Evolutionary conservation across 1,140 invertebrate species (phyloP).

Genomic region (Asobara japonica): DNA sequence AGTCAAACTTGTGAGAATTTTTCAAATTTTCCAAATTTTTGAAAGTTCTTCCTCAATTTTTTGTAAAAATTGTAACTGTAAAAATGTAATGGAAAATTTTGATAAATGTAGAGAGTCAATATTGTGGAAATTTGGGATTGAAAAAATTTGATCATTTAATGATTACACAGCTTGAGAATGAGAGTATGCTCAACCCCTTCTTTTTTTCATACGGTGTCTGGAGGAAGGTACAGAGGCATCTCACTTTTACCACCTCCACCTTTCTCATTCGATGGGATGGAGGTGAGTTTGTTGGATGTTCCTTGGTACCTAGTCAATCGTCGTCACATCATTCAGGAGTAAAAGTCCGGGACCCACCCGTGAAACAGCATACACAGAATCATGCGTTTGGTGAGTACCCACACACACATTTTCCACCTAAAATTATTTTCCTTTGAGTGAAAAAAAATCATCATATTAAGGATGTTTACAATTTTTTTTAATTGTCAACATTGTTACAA

Average conservation of each 20-base stretch:
- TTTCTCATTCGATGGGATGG: not conserved
- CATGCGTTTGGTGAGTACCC: constrained; percentile 58
- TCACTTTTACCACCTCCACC: constrained; percentile 16
- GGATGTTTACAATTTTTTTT: too few species aligned
- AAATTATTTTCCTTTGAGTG: not conserved
- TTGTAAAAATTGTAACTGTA: too few species aligned
- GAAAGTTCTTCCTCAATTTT: too few species aligned
- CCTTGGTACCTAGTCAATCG: constrained; percentile 18
- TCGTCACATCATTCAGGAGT: constrained; percentile 48
- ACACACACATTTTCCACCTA: not conserved
- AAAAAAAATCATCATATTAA: not conserved
- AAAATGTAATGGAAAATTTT: too few species aligned
- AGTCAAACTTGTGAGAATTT: too few species aligned
- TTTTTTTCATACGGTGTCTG: not conserved
- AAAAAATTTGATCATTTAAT: too few species aligned
- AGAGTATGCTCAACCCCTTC: not conserved
- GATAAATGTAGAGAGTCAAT: too few species aligned
- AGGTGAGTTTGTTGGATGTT: constrained; percentile 6
- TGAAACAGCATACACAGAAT: constrained; percentile 49
- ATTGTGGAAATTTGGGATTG: too few species aligned
- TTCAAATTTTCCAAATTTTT: too few species aligned
- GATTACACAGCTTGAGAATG: too few species aligned
- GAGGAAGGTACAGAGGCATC: not conserved
- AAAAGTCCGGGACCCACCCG: constrained; percentile 49
- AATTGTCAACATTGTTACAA: too few species aligned